Percentiles rank a stretch among this genome's conserved stretches.
Evolutionary conservation across 1,140 invertebrate genomes (phyloP).

Genomic region (Calliopsis andreniformis): DNA sequence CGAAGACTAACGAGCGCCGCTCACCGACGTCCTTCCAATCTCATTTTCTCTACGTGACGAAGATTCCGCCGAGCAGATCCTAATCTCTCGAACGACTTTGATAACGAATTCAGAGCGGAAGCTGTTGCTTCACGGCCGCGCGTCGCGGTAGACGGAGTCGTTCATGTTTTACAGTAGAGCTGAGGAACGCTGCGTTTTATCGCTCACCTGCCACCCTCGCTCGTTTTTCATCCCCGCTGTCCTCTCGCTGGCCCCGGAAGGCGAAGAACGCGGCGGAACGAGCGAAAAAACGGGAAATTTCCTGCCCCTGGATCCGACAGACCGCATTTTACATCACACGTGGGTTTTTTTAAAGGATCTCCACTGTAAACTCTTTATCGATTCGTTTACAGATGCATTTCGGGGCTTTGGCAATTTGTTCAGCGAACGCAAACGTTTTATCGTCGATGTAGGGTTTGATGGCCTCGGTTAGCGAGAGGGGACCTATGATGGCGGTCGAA

Average conservation of each 20-base stretch:
- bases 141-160: neutral
- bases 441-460: neutral
- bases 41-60: slow-evolving; percentile 3
- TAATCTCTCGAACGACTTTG: slow-evolving; percentile 4
- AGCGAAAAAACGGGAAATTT: neutral
- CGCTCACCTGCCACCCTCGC: neutral
- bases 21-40: neutral
- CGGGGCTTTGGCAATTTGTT: neutral
- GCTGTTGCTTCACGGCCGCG: neutral
- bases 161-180: neutral
- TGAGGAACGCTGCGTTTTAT: neutral
- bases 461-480: neutral
- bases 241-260: neutral
- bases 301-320: neutral
- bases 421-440: slow-evolving; percentile 1
- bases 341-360: neutral
- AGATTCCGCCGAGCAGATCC: neutral
- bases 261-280: neutral
- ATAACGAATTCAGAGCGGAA: neutral
- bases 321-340: no score
- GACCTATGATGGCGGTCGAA: neutral
- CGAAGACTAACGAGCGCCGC: neutral
- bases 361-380: neutral
- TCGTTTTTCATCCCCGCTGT: neutral
- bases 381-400: slow-evolving; percentile 4